These are phyloP conservation scores for Sepioteuthis lessoniana DNA, from an alignment of 2,888 invertebrate genomes.

Conservation along the genomic window DNA sequence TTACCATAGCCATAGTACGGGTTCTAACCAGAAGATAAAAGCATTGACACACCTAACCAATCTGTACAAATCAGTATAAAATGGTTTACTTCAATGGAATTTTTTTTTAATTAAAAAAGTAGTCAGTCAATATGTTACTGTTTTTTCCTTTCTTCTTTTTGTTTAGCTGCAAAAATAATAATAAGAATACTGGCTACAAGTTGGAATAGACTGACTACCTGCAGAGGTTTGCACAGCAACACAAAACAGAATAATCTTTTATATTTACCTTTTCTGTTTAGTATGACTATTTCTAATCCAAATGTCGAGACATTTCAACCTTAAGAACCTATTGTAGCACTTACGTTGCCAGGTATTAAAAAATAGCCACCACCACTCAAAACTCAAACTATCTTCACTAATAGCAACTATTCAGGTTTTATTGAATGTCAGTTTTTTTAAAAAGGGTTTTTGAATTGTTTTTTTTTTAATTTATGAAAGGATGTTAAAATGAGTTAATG, in stretches of 20 bases:
- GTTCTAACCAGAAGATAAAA: no score
- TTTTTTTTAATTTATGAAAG: neutral
- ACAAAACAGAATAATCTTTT: slow-evolving; percentile 51
- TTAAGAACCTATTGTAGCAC: neutral
- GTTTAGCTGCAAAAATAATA: neutral
- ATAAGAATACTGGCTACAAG: no score
- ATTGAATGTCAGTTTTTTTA: neutral
- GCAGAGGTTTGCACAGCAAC: slow-evolving; percentile 48
- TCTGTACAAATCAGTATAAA: no score
- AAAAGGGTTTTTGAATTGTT: neutral
- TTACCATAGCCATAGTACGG: no score
- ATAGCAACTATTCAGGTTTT: neutral
- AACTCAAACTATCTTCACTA: no score
- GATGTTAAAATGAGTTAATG: no score
- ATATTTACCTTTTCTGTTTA: neutral
- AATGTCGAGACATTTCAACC: neutral
- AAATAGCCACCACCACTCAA: no score
- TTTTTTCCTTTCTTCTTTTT: neutral
- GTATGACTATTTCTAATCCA: neutral
- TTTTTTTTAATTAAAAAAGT: neutral
- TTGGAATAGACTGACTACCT: neutral
- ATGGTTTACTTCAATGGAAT: neutral
- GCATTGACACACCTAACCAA: no score
- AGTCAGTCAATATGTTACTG: neutral
- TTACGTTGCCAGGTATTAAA: neutral